Conservation (phyloP, 2,888 invertebrate species). For the Drosophila suboccidentalis region DNA sequence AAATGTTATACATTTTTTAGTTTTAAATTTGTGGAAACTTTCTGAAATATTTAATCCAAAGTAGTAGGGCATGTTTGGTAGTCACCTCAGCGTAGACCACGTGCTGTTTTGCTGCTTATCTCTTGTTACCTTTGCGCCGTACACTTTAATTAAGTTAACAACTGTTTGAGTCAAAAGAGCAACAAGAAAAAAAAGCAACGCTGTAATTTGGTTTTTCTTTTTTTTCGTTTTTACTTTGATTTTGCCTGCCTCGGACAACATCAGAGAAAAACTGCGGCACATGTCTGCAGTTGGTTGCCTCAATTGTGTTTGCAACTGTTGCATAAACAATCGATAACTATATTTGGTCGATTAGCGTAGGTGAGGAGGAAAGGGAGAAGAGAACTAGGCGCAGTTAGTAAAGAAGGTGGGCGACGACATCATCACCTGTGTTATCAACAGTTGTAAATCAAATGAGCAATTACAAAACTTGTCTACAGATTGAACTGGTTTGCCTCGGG, state of each 20-base stretch:
- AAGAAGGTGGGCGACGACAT: slow-evolving; percentile 20
- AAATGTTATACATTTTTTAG: too few species aligned
- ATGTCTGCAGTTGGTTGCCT: slow-evolving; percentile 28
- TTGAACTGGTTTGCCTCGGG: slow-evolving; percentile 22
- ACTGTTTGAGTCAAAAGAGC: slow-evolving; percentile 55
- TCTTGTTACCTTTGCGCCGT: slow-evolving; percentile 48
- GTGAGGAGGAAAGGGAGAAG: slow-evolving; percentile 2
- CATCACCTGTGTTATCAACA: slow-evolving; percentile 57
- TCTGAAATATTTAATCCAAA: background rate
- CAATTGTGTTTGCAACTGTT: slow-evolving; percentile 31
- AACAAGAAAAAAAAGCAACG: slow-evolving; percentile 38
- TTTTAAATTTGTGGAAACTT: background rate
- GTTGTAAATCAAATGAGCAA: slow-evolving; percentile 37
- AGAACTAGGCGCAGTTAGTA: background rate
- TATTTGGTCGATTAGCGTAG: slow-evolving; percentile 29
- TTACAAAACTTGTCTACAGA: slow-evolving; percentile 37
- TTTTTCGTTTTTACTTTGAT: slow-evolving; percentile 55
- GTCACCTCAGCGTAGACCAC: slow-evolving; percentile 8
- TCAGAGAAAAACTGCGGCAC: slow-evolving; percentile 55
- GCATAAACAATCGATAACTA: slow-evolving; percentile 56
- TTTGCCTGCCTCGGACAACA: slow-evolving; percentile 42
- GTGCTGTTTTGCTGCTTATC: slow-evolving; percentile 37
- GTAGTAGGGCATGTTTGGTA: slow-evolving; percentile 6
- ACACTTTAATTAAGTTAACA: slow-evolving; percentile 77
- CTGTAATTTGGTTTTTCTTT: slow-evolving; percentile 53